Conservation (phyloP, 2,113 vertebrate genomes). For the Choloepus hoffmanni region DNA sequence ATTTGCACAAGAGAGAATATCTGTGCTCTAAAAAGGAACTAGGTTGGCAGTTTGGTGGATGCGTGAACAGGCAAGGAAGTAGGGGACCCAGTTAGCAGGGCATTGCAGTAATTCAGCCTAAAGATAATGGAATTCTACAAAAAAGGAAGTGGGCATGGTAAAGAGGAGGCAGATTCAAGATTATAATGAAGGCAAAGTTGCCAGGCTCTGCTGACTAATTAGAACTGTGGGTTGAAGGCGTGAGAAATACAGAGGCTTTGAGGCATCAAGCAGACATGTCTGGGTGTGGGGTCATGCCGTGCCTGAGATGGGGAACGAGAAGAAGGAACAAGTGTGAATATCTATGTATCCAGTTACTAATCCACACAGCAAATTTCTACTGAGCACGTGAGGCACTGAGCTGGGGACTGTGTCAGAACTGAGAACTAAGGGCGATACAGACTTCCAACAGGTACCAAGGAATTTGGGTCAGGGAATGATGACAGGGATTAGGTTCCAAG, state of each 20-base stretch:
- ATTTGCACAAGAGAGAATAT: neutral
- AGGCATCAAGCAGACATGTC: fast-evolving
- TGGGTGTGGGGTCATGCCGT: no score
- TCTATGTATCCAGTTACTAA: neutral
- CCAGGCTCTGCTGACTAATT: neutral
- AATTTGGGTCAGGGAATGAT: neutral
- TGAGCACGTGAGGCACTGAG: neutral
- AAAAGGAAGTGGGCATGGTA: neutral
- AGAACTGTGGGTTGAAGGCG: neutral
- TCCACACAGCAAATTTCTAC: no score
- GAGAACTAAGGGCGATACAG: fast-evolving
- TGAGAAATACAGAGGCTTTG: neutral
- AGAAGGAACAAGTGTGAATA: neutral
- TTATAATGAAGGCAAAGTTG: neutral
- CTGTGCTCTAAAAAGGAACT: neutral
- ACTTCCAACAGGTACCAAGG: neutral
- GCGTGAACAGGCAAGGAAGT: neutral
- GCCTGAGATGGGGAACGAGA: neutral
- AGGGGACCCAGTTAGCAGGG: neutral
- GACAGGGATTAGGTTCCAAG: neutral
- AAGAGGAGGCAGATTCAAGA: neutral
- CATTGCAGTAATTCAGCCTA: neutral
- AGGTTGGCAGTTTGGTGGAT: neutral
- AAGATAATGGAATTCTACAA: neutral
- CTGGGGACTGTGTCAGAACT: fast-evolving